phyloP scores from a whole-genome alignment of 2,797 vertebrate species.

The Cichlasoma orientale region DNA sequence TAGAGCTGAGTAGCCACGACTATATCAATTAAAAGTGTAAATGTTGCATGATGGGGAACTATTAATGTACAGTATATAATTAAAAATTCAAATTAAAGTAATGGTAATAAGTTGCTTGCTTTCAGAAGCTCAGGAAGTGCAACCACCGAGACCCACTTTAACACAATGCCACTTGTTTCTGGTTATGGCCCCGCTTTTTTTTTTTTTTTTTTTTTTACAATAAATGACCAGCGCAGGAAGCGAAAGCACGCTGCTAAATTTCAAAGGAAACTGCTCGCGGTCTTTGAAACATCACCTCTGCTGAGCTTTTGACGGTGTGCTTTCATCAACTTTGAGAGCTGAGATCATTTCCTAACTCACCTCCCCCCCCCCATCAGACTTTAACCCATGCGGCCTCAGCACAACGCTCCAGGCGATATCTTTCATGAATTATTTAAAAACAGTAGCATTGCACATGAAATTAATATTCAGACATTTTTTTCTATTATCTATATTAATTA shows the following conservation, averaged over 20 bases:
- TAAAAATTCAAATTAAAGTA: not conserved
- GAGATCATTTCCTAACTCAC: conserved; percentile 28
- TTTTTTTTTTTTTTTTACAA: not conserved
- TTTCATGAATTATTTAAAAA: conserved; percentile 79
- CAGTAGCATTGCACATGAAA: conserved; percentile 48
- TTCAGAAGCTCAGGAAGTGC: not conserved
- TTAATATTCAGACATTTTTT: conserved; percentile 71
- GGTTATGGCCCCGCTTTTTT: not conserved
- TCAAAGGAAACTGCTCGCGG: not conserved
- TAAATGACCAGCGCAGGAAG: not conserved
- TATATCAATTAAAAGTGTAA: not conserved
- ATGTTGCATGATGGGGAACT: not conserved
- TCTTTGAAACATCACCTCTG: conserved; percentile 12
- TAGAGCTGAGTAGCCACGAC: not conserved
- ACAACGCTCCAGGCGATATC: conserved; percentile 66
- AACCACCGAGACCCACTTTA: not conserved
- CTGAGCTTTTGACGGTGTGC: conserved; percentile 16
- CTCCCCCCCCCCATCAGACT: conserved; percentile 13
- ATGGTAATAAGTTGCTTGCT: not conserved
- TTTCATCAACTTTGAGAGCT: conserved; percentile 29
- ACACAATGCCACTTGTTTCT: not conserved
- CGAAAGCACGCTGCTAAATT: not conserved
- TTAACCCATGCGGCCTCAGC: conserved; percentile 34
- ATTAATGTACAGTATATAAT: not conserved
- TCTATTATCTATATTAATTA: conserved; percentile 54